Evolutionary conservation across 2,113 vertebrate genomes (phyloP).

Genomic region (Ciconia maguari): DNA sequence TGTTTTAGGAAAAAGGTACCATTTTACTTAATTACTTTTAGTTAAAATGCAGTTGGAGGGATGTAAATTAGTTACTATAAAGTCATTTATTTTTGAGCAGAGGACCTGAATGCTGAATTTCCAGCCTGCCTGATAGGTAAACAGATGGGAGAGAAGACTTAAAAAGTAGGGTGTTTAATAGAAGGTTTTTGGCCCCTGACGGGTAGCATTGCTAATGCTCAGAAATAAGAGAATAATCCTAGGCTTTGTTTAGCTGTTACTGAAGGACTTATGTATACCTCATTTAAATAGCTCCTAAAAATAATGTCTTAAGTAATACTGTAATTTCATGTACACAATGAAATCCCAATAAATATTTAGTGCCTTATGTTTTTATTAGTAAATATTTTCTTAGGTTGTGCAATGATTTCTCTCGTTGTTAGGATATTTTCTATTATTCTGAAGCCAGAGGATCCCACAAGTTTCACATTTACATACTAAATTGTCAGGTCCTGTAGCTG

Average conservation of each 20-base stretch:
- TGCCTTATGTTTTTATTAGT: conserved; percentile 38
- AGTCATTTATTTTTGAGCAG: neutral
- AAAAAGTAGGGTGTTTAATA: neutral
- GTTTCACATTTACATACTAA: neutral
- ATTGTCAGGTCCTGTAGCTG: neutral
- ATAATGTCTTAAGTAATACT: neutral
- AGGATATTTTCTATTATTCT: neutral
- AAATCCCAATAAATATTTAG: neutral
- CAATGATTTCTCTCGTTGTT: neutral
- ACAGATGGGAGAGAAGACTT: neutral
- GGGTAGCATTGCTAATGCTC: neutral
- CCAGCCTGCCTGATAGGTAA: neutral
- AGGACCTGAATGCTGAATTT: neutral
- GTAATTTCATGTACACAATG: neutral
- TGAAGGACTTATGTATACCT: neutral
- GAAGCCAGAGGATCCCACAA: neutral
- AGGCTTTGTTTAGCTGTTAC: neutral
- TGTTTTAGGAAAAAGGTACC: neutral
- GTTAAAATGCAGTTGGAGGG: neutral
- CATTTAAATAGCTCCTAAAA: conserved; percentile 41
- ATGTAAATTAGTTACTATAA: neutral
- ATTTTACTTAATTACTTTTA: neutral
- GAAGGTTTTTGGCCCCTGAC: neutral
- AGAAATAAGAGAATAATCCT: neutral
- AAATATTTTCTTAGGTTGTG: neutral